phyloP scores from a whole-genome alignment of 2,113 vertebrate genomes.

The Danionella cerebrum region DNA sequence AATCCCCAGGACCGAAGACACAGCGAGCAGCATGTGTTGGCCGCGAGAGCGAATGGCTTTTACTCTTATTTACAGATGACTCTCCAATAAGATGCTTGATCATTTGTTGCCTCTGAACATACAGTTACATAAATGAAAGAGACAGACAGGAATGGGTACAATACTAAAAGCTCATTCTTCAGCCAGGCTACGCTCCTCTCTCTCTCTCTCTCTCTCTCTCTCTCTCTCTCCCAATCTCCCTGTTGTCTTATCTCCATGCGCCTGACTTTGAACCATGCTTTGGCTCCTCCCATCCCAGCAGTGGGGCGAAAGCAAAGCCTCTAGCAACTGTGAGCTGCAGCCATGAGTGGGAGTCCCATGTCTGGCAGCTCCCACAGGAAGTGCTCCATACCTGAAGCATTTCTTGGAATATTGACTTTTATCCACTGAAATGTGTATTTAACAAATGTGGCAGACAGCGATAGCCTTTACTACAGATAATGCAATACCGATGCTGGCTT shows the following conservation, averaged over 20 bases:
- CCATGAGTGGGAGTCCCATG: constrained; percentile 50
- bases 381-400: constrained; percentile 17
- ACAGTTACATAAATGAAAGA: too few relatives aligned
- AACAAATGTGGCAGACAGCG: neutral
- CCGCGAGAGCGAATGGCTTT: too few relatives aligned
- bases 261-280: constrained; percentile 80
- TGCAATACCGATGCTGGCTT: neutral
- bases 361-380: constrained; percentile 25
- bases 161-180: constrained; percentile 59
- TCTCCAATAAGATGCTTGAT: too few relatives aligned
- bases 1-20: constrained; percentile 37
- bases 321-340: constrained; percentile 70
- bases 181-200: constrained; percentile 57
- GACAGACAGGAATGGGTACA: neutral
- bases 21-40: neutral
- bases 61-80: neutral
- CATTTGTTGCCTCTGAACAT: neutral
- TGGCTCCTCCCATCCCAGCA: constrained; percentile 42
- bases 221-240: constrained; percentile 79
- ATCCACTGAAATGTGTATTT: constrained; percentile 16
- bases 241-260: constrained; percentile 68
- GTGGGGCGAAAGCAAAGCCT: constrained; percentile 56
- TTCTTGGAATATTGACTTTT: constrained; percentile 21
- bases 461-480: constrained; percentile 5
- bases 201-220: constrained; percentile 70